Evolutionary conservation across 2,888 invertebrate genomes (phyloP).

Genomic region (Rambutsinella grinnellia): DNA sequence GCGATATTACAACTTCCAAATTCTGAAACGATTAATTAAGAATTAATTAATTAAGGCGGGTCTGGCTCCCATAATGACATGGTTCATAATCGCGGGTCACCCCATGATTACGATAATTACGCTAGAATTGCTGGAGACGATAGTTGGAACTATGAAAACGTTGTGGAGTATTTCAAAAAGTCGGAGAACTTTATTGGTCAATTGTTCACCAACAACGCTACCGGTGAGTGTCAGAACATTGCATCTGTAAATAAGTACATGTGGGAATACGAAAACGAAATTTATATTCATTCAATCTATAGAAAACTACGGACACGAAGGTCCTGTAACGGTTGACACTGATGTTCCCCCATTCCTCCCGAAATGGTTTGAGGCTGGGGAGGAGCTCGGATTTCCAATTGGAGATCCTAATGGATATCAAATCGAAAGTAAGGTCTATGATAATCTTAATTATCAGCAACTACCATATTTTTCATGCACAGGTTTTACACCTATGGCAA

Average conservation of each 20-base stretch:
- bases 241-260: too few relatives aligned
- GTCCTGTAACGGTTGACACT: slow-evolving; percentile 25
- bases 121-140: slow-evolving; percentile 38
- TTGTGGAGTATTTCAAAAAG: slow-evolving; percentile 48
- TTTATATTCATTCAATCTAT: too few relatives aligned
- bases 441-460: not conserved
- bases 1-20: too few relatives aligned
- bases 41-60: too few relatives aligned
- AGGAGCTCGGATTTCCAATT: slow-evolving; percentile 30
- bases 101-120: slow-evolving; percentile 47
- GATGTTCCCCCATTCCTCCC: slow-evolving; percentile 16
- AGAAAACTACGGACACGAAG: slow-evolving; percentile 35
- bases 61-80: slow-evolving; percentile 44
- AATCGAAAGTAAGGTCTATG: slow-evolving; percentile 8
- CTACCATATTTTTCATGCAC: not conserved
- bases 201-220: not conserved
- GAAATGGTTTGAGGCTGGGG: slow-evolving; percentile 39
- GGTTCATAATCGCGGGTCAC: slow-evolving; percentile 42
- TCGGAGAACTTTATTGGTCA: slow-evolving; percentile 48
- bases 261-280: too few relatives aligned
- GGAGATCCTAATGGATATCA: slow-evolving; percentile 42
- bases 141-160: slow-evolving; percentile 36
- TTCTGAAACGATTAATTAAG: too few relatives aligned
- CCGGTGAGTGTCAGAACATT: too few relatives aligned
- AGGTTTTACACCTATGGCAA: slow-evolving; percentile 30